Base-by-base conservation (phyloP, 2,113 vertebrate genomes). In the Bujurquina vittata region DNA sequence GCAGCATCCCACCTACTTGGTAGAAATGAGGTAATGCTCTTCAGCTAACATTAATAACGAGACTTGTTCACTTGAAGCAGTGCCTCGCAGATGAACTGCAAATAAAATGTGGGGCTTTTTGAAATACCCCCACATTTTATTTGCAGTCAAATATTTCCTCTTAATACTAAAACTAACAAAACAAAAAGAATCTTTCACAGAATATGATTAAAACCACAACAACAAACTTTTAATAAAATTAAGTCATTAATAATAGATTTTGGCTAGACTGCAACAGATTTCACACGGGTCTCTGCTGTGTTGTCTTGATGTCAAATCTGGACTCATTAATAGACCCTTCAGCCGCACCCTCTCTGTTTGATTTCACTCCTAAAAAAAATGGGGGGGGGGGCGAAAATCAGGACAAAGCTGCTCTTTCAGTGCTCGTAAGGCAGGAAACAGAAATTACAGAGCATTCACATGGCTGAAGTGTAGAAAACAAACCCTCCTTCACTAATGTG, bases 371-470 rank as follows among this genome's bases (percentile, higher is more conserved):
- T 31, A 79, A 77, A 26, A 73, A 77, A 83, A 65, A 86, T 26
- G 26, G 56, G 31, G 57, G 20, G 18, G 11, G 23, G 58, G 18
- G 23, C 23, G 5, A 33, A 17, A 63, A 29, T 57, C 49, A 57
- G 63, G 33, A 90, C 83, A 91, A 89, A 88, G 92, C 87, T 69
- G 57, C 82, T 85, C 87, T 88, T 90, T 91, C 79, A 87, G 40
- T 2, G 5, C 43, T 77, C 23, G 1, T 1, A 65, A 49, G 49
- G 59, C 84, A 91, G 82, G 90, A 94, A 93, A 90, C 85, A 82
- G 91, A 80, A 78, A 90, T 82, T 86, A 91, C 89, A 80, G 69
- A 15, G 22, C 6, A 15, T 74, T 85, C 75, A 80, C 78, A 81
- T 73, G 62, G 4, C 57, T 55, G 73, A 77, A 63, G 73, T 63